Evolutionary conservation across 64 coral and sea anemone species (phyloP), one percentile per base, ranked within the genome.

Genomic region (Platygyra sinensis): DNA sequence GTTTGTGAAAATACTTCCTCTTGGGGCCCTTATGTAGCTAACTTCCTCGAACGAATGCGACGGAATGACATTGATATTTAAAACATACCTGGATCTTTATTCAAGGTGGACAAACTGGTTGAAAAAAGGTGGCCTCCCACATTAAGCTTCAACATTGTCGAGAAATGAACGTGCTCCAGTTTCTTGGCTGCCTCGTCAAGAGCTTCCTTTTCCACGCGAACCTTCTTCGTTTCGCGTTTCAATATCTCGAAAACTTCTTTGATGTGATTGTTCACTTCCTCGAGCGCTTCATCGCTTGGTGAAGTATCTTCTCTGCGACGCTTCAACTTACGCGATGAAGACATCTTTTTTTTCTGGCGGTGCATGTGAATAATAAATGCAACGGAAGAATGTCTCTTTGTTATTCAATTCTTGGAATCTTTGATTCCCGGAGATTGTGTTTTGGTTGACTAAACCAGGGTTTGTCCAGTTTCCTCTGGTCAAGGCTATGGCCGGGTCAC

Each of bases 161-260:
- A 39, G 86, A 88, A 77, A 30, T 88, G 71, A 36, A 88, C 60
- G 46, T 76, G 67, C 17, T 91, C 72, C 0, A 91, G 18, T 24
- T 77, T 91, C 82, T 91, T 84, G 8, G 90, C 52, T 0, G 86
- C 72, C 19, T 72, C 84, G 10, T 91, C 90, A 49, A 90, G 81
- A 0, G 88, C 88, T 55, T 90, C 77, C 3, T 81, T 90, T 24
- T 90, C 88, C 52, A 73, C 22, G 13, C 49, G 88, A 32, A 90
- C 10, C 71, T 78, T 77, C 13, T 25, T 76, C 39, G 42, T 78
- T 72, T 90, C 88, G 1, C 36, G 62, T 46, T 90, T 72, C 62
- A 90, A 51, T 29, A 90, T 90, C 4, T 33, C 30, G 30, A 74
- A 74, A 38, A 31, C 72, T 32, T 73, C 25, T 11, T 73, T 30